These are phyloP conservation scores for Corbicula japonica DNA, from an alignment of 2,888 invertebrate species.

Conservation along the genomic window DNA sequence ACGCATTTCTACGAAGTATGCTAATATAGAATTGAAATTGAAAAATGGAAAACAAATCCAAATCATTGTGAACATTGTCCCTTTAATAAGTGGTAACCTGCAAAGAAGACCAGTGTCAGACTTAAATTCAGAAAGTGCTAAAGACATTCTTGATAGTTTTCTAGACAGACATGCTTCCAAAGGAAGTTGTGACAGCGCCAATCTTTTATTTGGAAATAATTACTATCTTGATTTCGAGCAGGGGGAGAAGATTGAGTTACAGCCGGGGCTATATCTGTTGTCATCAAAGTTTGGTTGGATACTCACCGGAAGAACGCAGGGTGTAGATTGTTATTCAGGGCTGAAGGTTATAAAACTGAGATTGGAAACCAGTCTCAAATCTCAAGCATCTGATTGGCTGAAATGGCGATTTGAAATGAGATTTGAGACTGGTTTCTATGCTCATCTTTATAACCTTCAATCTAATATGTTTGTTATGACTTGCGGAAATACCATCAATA, in stretches of 20 bases:
- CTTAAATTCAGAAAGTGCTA: not conserved
- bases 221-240: constrained; percentile 15
- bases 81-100: constrained; percentile 13
- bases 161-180: constrained; percentile 16
- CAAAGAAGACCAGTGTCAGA: constrained; percentile 4
- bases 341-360: too few relatives aligned
- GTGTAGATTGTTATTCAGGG: too few relatives aligned
- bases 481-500: too few relatives aligned
- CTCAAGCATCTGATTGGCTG: too few relatives aligned
- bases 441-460: too few relatives aligned
- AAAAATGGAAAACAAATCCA: constrained; percentile 8
- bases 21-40: constrained; percentile 4
- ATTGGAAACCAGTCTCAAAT: too few relatives aligned
- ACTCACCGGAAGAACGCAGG: constrained; percentile 9
- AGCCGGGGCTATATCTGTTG: constrained; percentile 22
- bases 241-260: constrained; percentile 11
- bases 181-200: constrained; percentile 5
- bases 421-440: too few relatives aligned
- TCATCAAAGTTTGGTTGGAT: constrained; percentile 25
- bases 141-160: not conserved
- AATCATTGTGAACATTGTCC: constrained; percentile 19
- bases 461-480: too few relatives aligned
- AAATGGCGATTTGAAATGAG: too few relatives aligned
- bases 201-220: constrained; percentile 27
- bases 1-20: not conserved